A percentile compares a stretch with the other conserved stretches of the same genome.
phyloP scores from a whole-genome alignment of 2,113 vertebrate genomes.

The Climacteris rufus region DNA sequence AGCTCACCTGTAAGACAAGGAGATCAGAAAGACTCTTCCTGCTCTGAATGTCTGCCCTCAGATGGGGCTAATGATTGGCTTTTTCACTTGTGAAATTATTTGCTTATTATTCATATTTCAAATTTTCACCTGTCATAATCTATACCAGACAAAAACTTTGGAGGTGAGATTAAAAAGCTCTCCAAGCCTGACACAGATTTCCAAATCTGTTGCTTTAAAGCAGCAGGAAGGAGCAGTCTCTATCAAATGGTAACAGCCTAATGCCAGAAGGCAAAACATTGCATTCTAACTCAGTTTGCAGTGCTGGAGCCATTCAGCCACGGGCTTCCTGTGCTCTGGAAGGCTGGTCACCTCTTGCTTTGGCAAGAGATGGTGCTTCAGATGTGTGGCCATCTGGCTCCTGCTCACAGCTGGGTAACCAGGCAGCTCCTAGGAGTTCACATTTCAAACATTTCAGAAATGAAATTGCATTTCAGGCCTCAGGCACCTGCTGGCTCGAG shows the following conservation, averaged over 20 bases:
- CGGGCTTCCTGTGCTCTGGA: background rate
- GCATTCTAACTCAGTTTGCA: background rate
- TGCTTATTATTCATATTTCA: background rate
- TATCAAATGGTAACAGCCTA: background rate
- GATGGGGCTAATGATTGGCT: background rate
- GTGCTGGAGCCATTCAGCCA: background rate
- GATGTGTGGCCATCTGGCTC: background rate
- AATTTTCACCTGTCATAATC: background rate
- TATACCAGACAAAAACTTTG: background rate
- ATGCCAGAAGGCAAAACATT: background rate
- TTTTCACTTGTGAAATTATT: background rate
- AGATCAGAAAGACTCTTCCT: background rate
- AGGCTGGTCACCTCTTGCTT: background rate
- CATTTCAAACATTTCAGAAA: background rate
- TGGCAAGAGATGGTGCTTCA: background rate
- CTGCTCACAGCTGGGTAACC: background rate
- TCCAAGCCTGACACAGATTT: background rate
- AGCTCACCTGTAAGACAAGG: constrained; percentile 54
- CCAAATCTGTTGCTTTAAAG: background rate
- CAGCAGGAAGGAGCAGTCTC: background rate
- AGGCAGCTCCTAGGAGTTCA: background rate
- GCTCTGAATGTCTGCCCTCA: background rate
- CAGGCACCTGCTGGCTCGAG: background rate
- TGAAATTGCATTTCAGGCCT: background rate
- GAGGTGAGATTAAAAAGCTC: background rate